Conservation (phyloP, 2,888 invertebrate species). For the Metacarcinus magister region DNA sequence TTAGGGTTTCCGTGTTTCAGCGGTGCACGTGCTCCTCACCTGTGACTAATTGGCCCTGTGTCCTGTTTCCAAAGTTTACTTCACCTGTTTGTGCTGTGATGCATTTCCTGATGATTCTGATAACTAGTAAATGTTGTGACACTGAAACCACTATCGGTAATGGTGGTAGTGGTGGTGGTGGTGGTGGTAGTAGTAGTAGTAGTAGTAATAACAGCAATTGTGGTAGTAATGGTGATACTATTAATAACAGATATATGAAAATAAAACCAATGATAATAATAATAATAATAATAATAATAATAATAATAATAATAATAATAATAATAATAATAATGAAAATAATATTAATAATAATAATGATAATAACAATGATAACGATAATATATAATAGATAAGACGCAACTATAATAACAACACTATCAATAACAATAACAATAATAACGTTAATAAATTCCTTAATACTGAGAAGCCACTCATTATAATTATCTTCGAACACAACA, state of each 20-base stretch:
- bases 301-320: background rate
- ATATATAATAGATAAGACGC: background rate
- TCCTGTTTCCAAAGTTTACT: background rate
- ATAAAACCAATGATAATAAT: no score
- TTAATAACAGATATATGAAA: no score
- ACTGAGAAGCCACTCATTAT: background rate
- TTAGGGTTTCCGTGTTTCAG: background rate
- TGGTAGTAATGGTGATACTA: no score
- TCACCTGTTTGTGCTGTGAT: background rate
- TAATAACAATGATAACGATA: background rate
- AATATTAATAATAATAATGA: background rate
- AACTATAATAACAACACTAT: background rate
- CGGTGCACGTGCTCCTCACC: background rate
- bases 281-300: no score
- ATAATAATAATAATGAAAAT: background rate
- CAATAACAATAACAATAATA: background rate
- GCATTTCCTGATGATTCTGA: background rate
- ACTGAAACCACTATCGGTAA: background rate
- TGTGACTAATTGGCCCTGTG: background rate
- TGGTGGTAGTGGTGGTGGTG: background rate
- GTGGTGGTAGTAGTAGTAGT: background rate
- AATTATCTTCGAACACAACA: conserved; percentile 10
- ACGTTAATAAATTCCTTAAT: conserved; percentile 27
- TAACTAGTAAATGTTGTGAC: background rate
- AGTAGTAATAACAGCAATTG: background rate